Evolutionary conservation across 2,113 vertebrate genomes (phyloP).

Genomic region (Toxotes chatareus): DNA sequence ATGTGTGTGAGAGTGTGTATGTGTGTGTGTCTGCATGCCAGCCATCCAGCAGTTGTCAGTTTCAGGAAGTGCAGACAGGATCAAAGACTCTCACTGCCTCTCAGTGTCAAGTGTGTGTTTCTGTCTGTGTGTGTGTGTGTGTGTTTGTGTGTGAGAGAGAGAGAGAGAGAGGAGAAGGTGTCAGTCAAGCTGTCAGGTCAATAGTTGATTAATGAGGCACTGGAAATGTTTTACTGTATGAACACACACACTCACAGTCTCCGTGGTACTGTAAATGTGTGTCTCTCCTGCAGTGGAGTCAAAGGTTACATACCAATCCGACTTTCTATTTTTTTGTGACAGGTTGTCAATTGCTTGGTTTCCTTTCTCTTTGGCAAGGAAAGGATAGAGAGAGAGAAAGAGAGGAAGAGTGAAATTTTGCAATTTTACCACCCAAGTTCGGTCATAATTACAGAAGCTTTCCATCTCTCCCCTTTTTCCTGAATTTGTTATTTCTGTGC

Average conservation of each 20-base stretch:
- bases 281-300: constrained; percentile 57
- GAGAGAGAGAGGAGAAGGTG: constrained; percentile 59
- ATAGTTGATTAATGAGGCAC: constrained; percentile 78
- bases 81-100: constrained; percentile 71
- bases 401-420: not conserved
- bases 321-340: constrained; percentile 31
- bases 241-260: constrained; percentile 40
- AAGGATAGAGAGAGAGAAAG: constrained; percentile 4
- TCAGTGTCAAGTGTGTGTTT: constrained; percentile 66
- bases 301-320: constrained; percentile 65
- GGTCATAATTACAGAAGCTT: constrained; percentile 25
- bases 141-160: not conserved
- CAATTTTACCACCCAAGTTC: constrained; percentile 24
- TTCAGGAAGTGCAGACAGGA: constrained; percentile 67
- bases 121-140: constrained; percentile 5
- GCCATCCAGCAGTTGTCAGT: constrained; percentile 63
- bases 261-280: constrained; percentile 39
- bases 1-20: constrained; percentile 7
- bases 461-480: not conserved
- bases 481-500: constrained; percentile 43
- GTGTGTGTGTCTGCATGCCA: not conserved
- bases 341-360: constrained; percentile 50
- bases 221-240: constrained; percentile 71
- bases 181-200: constrained; percentile 80
- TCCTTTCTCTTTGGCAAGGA: constrained; percentile 29